A percentile compares a stretch with the other conserved stretches of the same genome.
Conservation (phyloP, 1,140 invertebrate species). For the Panagrolaimus sp. region DNA sequence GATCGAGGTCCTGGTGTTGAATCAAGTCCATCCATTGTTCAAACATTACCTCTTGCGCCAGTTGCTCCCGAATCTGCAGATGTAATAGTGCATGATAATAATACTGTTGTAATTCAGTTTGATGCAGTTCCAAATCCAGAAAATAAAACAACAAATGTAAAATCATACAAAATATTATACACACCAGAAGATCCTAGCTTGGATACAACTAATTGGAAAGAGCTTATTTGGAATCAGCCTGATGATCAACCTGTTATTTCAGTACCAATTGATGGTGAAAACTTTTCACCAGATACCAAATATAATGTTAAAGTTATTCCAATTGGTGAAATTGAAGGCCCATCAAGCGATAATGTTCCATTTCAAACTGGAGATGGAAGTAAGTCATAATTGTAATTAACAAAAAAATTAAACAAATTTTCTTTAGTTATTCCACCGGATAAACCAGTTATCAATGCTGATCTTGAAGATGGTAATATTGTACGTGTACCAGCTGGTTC, state of each 20-base stretch:
- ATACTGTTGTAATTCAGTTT: constrained; percentile 50
- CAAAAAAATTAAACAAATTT: constrained; percentile 1
- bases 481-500: constrained; percentile 53
- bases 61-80: constrained; percentile 27
- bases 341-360: constrained; percentile 34
- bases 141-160: constrained; percentile 48
- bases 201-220: constrained; percentile 54
- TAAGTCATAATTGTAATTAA: background rate
- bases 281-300: constrained; percentile 57
- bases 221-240: constrained; percentile 38
- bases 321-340: constrained; percentile 49
- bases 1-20: constrained; percentile 53
- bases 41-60: constrained; percentile 47
- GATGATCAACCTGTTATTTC: constrained; percentile 27
- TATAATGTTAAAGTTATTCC: constrained; percentile 52
- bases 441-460: constrained; percentile 52
- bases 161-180: constrained; percentile 49
- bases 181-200: constrained; percentile 47
- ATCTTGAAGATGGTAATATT: constrained; percentile 45
- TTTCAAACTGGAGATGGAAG: constrained; percentile 49
- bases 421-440: constrained; percentile 50
- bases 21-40: constrained; percentile 40
- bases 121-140: constrained; percentile 52
- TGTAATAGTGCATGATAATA: constrained; percentile 49
- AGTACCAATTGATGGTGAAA: constrained; percentile 51